Evolutionary conservation across 2,888 invertebrate species (phyloP).

Genomic region (Rapana venosa): DNA sequence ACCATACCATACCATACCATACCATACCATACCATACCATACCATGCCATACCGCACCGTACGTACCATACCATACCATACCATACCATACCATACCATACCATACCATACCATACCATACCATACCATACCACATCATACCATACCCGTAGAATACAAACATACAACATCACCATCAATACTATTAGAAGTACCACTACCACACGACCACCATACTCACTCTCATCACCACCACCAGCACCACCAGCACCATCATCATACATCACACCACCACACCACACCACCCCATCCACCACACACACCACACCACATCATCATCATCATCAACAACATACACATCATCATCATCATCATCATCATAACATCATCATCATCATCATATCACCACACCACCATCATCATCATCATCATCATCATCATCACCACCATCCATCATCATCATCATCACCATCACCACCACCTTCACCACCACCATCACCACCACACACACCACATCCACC

Average conservation of each 20-base stretch:
- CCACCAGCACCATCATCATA: not conserved
- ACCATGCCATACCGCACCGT: too few species aligned
- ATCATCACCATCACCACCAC: not conserved
- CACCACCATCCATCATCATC: conserved; percentile 11
- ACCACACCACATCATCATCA: not conserved
- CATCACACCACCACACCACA: not conserved
- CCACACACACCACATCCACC: not conserved
- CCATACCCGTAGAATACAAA: too few species aligned
- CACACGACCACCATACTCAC: not conserved
- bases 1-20: too few species aligned
- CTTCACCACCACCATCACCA: too few species aligned
- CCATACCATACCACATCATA: too few species aligned
- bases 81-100: too few species aligned
- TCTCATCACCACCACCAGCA: not conserved
- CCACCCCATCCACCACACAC: not conserved
- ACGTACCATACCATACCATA: too few species aligned
- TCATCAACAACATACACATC: not conserved
- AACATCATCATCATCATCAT: not conserved
- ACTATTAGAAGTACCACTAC: too few species aligned
- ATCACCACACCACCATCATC: not conserved
- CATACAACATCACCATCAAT: too few species aligned
- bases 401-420: not conserved
- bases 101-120: too few species aligned
- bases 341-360: not conserved
- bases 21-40: too few species aligned